These are phyloP conservation scores for Tupaia tana DNA, from an alignment of 2,113 vertebrate genomes.

Conservation along the genomic window DNA sequence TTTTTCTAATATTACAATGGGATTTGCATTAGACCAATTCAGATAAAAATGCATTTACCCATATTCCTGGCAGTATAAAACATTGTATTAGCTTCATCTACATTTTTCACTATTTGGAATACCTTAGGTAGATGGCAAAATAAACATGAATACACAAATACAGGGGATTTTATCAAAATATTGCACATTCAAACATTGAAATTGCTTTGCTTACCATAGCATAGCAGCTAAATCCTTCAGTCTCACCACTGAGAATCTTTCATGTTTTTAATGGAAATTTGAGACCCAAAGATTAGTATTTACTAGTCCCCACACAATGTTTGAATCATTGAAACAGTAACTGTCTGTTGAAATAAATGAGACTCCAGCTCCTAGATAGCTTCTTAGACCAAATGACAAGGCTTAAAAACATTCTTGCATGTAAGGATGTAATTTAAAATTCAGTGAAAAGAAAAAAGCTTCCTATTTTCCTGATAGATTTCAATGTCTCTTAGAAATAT, in stretches of 20 bases:
- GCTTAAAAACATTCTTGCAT: slow-evolving; percentile 33
- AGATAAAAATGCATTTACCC: not conserved
- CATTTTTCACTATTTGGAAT: not conserved
- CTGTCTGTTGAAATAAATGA: slow-evolving; percentile 14
- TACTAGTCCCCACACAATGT: not conserved
- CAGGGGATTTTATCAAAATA: slow-evolving; percentile 57
- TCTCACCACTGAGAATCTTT: slow-evolving; percentile 18
- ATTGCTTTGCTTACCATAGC: not conserved
- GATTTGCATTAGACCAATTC: slow-evolving; percentile 21
- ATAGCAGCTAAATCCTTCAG: slow-evolving; percentile 43
- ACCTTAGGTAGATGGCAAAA: slow-evolving; percentile 23
- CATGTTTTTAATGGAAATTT: slow-evolving; percentile 38
- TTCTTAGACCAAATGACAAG: not conserved
- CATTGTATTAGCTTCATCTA: not conserved
- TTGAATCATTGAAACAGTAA: not conserved
- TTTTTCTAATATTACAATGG: not conserved
- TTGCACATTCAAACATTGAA: not conserved
- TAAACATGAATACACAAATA: slow-evolving; percentile 8
- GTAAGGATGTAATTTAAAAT: slow-evolving; percentile 39
- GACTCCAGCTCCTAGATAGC: not conserved
- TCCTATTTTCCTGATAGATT: not conserved
- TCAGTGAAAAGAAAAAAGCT: not conserved
- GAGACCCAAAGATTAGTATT: slow-evolving; percentile 25
- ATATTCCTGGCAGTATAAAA: not conserved
- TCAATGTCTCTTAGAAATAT: slow-evolving; percentile 7